Evolutionary conservation across 2,888 invertebrate genomes (phyloP).

Genomic region (Atethmia centrago): DNA sequence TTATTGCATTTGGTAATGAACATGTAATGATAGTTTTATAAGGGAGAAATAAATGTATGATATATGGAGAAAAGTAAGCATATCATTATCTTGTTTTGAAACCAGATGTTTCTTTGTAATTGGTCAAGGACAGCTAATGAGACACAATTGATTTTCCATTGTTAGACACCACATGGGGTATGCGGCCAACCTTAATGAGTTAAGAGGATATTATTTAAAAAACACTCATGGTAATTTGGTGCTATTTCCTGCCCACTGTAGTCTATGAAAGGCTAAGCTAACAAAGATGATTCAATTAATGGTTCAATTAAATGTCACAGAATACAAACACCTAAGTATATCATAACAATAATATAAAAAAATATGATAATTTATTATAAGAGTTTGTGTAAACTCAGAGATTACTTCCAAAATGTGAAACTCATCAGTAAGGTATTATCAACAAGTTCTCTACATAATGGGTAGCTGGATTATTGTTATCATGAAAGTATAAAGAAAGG

Average conservation of each 20-base stretch:
- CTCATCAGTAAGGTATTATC: neutral
- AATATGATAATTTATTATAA: neutral
- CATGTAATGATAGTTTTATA: too few relatives aligned
- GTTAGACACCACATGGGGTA: too few relatives aligned
- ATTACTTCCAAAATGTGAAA: slow-evolving; percentile 19
- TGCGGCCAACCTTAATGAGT: too few relatives aligned
- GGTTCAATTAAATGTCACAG: neutral
- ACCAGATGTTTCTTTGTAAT: neutral
- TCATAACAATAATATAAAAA: slow-evolving; percentile 1
- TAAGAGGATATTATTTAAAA: neutral
- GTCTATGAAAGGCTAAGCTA: neutral
- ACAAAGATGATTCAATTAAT: neutral
- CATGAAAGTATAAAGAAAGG: neutral
- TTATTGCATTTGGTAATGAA: too few relatives aligned
- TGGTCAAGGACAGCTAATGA: too few relatives aligned
- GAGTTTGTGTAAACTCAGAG: neutral
- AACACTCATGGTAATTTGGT: neutral
- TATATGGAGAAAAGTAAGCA: neutral
- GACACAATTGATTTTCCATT: too few relatives aligned
- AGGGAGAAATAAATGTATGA: too few relatives aligned
- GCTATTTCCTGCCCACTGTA: fast-evolving
- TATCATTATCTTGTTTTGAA: neutral
- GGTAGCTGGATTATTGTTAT: slow-evolving; percentile 11
- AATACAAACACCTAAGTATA: neutral
- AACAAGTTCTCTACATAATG: slow-evolving; percentile 12